Percentiles rank a stretch among this genome's conserved stretches.
Conservation (phyloP, 2,888 invertebrate genomes). For the Ellobium chinense region DNA sequence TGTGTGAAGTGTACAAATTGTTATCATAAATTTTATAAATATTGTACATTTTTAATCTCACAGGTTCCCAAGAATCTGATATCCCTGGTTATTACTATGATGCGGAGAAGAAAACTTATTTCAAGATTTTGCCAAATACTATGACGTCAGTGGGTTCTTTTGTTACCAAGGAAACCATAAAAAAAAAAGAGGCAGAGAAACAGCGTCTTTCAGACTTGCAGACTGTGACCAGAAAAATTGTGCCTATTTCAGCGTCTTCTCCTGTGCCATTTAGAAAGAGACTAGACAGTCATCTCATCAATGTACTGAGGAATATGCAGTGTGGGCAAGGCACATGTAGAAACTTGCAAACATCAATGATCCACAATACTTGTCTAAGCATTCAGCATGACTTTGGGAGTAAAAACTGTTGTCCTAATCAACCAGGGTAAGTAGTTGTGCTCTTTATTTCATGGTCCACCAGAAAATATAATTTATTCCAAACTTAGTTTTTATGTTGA, state of each 20-base stretch:
- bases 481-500: too few species aligned
- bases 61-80: slow-evolving; percentile 41
- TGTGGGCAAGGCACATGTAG: slow-evolving; percentile 35
- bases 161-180: slow-evolving; percentile 67
- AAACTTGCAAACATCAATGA: slow-evolving; percentile 18
- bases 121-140: slow-evolving; percentile 69
- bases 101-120: slow-evolving; percentile 71
- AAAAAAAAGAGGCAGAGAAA: slow-evolving; percentile 59
- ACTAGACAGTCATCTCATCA: not conserved
- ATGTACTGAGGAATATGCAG: slow-evolving; percentile 24
- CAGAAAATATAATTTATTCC: not conserved
- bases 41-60: not conserved
- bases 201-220: slow-evolving; percentile 58
- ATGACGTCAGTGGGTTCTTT: slow-evolving; percentile 47
- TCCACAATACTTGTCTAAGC: slow-evolving; percentile 5
- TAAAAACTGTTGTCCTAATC: slow-evolving; percentile 4
- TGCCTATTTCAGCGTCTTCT: not conserved
- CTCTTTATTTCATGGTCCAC: not conserved
- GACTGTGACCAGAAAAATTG: not conserved
- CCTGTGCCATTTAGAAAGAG: not conserved
- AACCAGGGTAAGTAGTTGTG: slow-evolving; percentile 1
- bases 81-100: slow-evolving; percentile 77
- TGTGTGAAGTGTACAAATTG: too few species aligned
- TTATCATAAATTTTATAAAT: too few species aligned
- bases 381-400: not conserved